A percentile compares a stretch with the other conserved stretches of the same genome.
These are phyloP conservation scores for Charanyca ferruginea DNA, from an alignment of 2,888 invertebrate genomes.

Conservation along the genomic window DNA sequence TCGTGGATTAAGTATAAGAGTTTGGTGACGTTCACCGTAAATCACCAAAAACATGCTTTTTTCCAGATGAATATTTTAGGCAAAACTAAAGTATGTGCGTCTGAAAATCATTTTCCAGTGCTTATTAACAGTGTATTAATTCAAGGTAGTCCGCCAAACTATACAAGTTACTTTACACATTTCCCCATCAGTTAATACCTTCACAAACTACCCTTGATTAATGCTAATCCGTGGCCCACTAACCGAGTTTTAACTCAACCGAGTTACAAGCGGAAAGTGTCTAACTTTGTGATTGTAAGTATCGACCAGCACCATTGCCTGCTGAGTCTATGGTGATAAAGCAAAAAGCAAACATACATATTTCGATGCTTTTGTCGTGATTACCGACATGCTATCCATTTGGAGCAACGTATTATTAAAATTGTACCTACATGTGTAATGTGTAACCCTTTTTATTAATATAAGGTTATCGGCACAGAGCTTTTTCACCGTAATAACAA, in stretches of 20 bases:
- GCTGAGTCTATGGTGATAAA: constrained; percentile 19
- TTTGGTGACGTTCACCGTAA: no score
- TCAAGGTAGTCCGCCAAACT: constrained; percentile 14
- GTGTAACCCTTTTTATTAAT: background rate
- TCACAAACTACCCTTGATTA: constrained; percentile 38
- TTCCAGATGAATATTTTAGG: no score
- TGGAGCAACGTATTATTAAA: background rate
- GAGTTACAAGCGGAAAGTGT: constrained; percentile 24
- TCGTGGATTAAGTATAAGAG: no score
- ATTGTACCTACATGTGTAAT: constrained; percentile 1
- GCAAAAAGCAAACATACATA: constrained; percentile 28
- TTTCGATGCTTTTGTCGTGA: constrained; percentile 28
- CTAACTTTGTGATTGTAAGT: constrained; percentile 16
- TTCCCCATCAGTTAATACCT: constrained; percentile 17
- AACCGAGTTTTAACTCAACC: constrained; percentile 46
- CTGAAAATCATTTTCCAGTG: background rate
- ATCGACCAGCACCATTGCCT: constrained; percentile 35
- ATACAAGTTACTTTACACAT: constrained; percentile 4
- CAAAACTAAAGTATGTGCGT: no score
- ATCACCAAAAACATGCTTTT: no score
- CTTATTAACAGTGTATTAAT: background rate
- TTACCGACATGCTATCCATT: constrained; percentile 17
- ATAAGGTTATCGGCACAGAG: background rate
- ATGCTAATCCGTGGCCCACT: constrained; percentile 54
- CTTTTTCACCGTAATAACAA: background rate